Evolutionary conservation across 2,797 vertebrate species (phyloP).

Genomic region (Sebastes reedi): DNA sequence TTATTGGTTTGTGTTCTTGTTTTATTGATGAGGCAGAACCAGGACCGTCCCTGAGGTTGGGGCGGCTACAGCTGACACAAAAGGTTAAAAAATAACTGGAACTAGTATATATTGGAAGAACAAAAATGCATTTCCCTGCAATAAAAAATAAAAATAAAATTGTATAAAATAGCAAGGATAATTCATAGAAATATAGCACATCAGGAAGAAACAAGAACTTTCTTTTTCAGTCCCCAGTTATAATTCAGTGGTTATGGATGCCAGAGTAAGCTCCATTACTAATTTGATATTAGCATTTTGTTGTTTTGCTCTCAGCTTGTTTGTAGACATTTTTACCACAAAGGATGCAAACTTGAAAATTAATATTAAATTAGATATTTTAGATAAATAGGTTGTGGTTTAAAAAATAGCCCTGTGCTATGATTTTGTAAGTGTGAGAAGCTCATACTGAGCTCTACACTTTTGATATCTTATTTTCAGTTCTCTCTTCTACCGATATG

Average conservation of each 20-base stretch:
- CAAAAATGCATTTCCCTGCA: not conserved
- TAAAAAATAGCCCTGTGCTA: not conserved
- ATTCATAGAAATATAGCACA: not conserved
- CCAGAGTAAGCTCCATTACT: not conserved
- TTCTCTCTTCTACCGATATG: constrained; percentile 23
- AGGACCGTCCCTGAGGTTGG: rapidly evolving
- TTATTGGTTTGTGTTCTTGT: not conserved
- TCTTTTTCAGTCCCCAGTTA: not conserved
- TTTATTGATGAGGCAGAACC: not conserved
- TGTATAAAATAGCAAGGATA: not conserved
- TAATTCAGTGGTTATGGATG: not conserved
- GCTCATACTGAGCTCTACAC: not conserved
- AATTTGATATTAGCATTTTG: not conserved
- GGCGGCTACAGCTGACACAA: not conserved
- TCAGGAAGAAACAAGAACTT: not conserved
- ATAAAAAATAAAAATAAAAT: not conserved
- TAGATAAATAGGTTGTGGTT: not conserved
- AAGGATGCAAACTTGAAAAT: not conserved
- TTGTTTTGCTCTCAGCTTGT: not conserved
- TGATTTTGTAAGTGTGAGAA: not conserved
- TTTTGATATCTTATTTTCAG: constrained; percentile 28
- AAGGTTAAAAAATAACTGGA: not conserved
- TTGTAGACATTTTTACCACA: not conserved
- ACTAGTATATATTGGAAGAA: not conserved
- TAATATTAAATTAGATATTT: not conserved